Percentiles rank a stretch among this genome's conserved stretches.
These are phyloP conservation scores for Gobio occitaniae DNA, from an alignment of 2,797 vertebrate species.

Conservation along the genomic window DNA sequence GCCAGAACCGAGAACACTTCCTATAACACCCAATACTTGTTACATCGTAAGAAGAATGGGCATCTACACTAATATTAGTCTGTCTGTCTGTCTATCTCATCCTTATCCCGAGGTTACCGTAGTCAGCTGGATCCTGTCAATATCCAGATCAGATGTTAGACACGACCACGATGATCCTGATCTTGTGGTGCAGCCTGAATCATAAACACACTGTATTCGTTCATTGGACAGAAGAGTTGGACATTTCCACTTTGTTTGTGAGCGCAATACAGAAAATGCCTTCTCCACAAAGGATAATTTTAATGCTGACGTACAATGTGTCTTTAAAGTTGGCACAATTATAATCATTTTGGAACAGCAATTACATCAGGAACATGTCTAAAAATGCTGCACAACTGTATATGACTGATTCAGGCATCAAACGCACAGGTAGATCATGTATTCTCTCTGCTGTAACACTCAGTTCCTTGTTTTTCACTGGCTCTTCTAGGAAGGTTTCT, in stretches of 20 bases:
- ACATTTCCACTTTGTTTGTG: not conserved
- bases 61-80: too few relatives aligned
- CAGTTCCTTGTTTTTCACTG: not conserved
- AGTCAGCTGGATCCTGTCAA: too few relatives aligned
- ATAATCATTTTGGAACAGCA: not conserved
- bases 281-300: not conserved
- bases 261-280: not conserved
- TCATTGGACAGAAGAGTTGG: too few relatives aligned
- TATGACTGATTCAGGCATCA: constrained; percentile 6
- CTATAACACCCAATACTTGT: too few relatives aligned
- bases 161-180: too few relatives aligned
- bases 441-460: not conserved
- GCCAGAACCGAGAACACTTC: too few relatives aligned
- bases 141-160: too few relatives aligned
- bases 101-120: too few relatives aligned
- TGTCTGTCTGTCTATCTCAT: too few relatives aligned
- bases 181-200: too few relatives aligned
- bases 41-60: too few relatives aligned
- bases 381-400: not conserved
- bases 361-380: not conserved
- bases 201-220: too few relatives aligned
- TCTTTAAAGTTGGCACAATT: not conserved
- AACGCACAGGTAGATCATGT: not conserved
- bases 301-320: not conserved
- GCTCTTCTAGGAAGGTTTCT: not conserved